Evolutionary conservation across 2,888 invertebrate species (phyloP).

Genomic region (Acrocera orbiculus): DNA sequence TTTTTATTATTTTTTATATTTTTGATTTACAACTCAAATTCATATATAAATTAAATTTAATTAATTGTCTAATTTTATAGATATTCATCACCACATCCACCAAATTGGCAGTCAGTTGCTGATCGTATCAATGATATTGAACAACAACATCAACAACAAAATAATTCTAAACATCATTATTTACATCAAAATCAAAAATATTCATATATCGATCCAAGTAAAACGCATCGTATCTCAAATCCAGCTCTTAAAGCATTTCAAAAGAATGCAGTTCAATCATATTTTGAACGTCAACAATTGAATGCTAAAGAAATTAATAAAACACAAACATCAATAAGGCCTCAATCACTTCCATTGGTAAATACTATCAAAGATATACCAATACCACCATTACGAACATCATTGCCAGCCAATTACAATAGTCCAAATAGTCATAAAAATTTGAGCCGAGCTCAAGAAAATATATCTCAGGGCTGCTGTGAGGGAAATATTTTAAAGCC

Average conservation of each 20-base stretch:
- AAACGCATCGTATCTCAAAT: conserved; percentile 51
- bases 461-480: conserved; percentile 4
- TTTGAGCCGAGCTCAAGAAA: conserved; percentile 5
- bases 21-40: too few species aligned
- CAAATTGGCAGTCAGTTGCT: conserved; percentile 40
- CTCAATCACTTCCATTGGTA: conserved; percentile 22
- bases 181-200: conserved; percentile 38
- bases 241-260: conserved; percentile 63
- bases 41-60: too few species aligned
- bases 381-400: conserved; percentile 21
- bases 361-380: conserved; percentile 14
- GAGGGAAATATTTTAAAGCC: conserved; percentile 12
- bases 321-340: conserved; percentile 16
- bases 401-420: conserved; percentile 20
- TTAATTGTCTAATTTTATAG: too few species aligned
- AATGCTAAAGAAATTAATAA: conserved; percentile 16
- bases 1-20: too few species aligned
- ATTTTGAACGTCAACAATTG: conserved; percentile 54
- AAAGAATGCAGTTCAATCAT: conserved; percentile 64
- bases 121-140: conserved; percentile 48
- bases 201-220: conserved; percentile 54
- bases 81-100: conserved; percentile 19
- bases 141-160: conserved; percentile 25
- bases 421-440: neutral
- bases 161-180: conserved; percentile 17